Percentiles rank a stretch among this genome's conserved stretches.
Evolutionary conservation across 1,140 invertebrate species (phyloP).

Genomic region (Sitobion miscanthi): DNA sequence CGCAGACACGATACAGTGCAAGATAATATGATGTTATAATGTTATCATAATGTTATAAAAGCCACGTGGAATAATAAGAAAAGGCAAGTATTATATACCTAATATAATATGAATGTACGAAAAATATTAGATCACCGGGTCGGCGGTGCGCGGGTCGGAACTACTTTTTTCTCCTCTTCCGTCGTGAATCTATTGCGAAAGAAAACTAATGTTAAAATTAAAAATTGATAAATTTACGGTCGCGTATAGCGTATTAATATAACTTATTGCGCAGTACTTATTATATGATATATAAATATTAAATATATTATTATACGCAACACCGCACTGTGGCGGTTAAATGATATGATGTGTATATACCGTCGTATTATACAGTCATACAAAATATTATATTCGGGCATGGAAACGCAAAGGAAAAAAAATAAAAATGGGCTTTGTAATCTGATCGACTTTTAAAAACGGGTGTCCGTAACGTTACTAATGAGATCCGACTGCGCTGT

Average conservation of each 20-base stretch:
- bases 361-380: neutral
- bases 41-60: neutral
- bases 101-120: too few relatives aligned
- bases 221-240: slow-evolving; percentile 44
- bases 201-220: neutral
- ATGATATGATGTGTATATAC: neutral
- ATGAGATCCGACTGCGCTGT: slow-evolving; percentile 42
- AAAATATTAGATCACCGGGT: neutral
- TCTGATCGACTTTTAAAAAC: slow-evolving; percentile 35
- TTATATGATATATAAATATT: neutral
- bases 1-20: too few relatives aligned
- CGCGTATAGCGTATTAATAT: neutral
- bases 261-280: neutral
- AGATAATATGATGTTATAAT: neutral
- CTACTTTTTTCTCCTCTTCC: neutral
- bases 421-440: slow-evolving; percentile 17
- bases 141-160: neutral
- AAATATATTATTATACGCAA: neutral
- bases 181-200: neutral
- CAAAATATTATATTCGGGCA: neutral
- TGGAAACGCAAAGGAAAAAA: neutral
- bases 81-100: neutral
- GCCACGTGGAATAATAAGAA: neutral
- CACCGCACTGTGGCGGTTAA: neutral
- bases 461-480: slow-evolving; percentile 39